A percentile compares a stretch with the other conserved stretches of the same genome.
phyloP scores from a whole-genome alignment of 1,140 invertebrate species.

The Halyomorpha halys region DNA sequence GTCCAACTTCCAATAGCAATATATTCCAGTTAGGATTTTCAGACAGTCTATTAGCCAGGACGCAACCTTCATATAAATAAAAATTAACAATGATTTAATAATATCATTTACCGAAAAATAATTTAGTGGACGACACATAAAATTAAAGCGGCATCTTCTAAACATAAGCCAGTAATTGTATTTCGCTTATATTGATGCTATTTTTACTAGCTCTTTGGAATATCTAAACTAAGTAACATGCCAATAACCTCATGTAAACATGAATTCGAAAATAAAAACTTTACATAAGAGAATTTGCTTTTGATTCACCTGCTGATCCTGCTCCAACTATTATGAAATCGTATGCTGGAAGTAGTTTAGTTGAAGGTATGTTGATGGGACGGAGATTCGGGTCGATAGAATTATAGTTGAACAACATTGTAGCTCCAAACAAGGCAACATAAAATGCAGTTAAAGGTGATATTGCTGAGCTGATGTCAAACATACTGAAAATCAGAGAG shows the following conservation, averaged over 20 bases:
- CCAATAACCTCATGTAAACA: too few relatives aligned
- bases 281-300: too few relatives aligned
- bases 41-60: slow-evolving; percentile 19
- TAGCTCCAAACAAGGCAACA: slow-evolving; percentile 8
- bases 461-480: background rate
- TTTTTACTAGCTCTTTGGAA: too few relatives aligned
- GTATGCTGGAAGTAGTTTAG: background rate
- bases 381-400: slow-evolving; percentile 19
- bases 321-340: slow-evolving; percentile 84
- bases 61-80: slow-evolving; percentile 14
- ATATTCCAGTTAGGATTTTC: slow-evolving; percentile 28
- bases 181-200: too few relatives aligned
- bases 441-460: slow-evolving; percentile 10
- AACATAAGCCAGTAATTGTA: too few relatives aligned
- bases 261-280: too few relatives aligned
- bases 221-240: too few relatives aligned
- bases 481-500: background rate
- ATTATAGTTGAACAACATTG: slow-evolving; percentile 12
- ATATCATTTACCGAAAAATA: too few relatives aligned
- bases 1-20: slow-evolving; percentile 40
- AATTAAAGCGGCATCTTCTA: too few relatives aligned
- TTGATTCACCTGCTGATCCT: slow-evolving; percentile 68
- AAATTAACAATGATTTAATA: background rate
- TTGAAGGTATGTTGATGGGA: slow-evolving; percentile 16
- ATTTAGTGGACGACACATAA: too few relatives aligned